Evolutionary conservation across 2,113 vertebrate genomes (phyloP), one percentile per base, ranked within the genome.

Genomic region (Formicarius rufipectus): DNA sequence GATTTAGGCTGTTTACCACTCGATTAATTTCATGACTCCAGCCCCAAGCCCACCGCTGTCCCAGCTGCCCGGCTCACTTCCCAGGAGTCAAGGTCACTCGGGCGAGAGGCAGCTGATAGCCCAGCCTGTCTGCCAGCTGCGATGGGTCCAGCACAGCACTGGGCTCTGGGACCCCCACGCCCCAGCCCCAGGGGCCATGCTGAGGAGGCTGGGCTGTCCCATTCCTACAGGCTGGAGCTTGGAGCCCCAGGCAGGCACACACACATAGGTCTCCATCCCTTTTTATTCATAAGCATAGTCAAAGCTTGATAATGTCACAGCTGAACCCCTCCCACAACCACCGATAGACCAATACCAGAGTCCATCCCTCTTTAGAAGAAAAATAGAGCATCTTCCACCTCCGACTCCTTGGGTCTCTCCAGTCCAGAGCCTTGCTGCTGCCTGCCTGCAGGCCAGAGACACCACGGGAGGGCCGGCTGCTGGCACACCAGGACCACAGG

Each of bases 1-100:
- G 95, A 95, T 96, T 97, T 96, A 80, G 96, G 80, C 95, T 94
- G 93, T 96, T 97, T 79, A 95, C 95, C 81, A 93, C 84, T 96
- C 3, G 72, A 88, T 93, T 95, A 89, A 94, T 91, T 90, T 87
- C 89, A 67, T 72, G 86, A 52, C 74, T 83, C 44, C 63, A n/a
- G 66, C 53, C 27, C 69, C 72, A 31, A 63, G 17, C 90, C 60
- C 91, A 62, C 44, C 2, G 1, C 7, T 11, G 45, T 3, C 42
- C 52, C 95, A 82, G 89, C 35, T 89, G 89, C 89, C 62, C 22
- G 0, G 79, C 78, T 85, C 25, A 0, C 40, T 52, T 50, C 85
- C 55, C 87, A 5, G 18, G 12, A 53, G 84, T 91, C 96, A 97
- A 97, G 96, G 96, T 95, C 91, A 91, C 89, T 37, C 33, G 0